Evolutionary conservation across 2,113 vertebrate genomes (phyloP).

Genomic region (Tragelaphus scriptus): DNA sequence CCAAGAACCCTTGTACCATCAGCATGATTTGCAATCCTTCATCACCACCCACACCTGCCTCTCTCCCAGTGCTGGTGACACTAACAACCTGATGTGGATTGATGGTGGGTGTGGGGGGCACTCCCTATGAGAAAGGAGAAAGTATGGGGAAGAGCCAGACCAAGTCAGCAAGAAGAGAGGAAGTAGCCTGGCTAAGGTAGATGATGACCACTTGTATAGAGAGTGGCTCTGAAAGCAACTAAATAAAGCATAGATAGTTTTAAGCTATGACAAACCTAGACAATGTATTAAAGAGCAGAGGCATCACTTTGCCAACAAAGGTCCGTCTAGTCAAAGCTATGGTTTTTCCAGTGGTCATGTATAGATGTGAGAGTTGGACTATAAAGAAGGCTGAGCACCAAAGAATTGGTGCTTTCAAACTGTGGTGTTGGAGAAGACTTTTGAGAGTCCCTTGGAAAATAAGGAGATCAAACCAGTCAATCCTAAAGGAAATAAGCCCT

Average conservation of each 20-base stretch:
- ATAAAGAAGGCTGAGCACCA: background rate
- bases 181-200: background rate
- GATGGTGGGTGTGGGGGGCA: fast-evolving
- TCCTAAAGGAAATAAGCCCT: background rate
- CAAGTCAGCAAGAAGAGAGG: background rate
- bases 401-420: background rate
- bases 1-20: background rate
- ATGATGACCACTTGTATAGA: too few relatives aligned
- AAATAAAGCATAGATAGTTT: background rate
- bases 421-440: background rate
- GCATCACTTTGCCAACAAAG: background rate
- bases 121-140: background rate
- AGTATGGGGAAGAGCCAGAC: background rate
- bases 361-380: background rate
- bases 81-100: background rate
- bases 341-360: background rate
- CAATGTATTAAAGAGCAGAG: background rate
- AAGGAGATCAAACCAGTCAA: background rate
- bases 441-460: background rate
- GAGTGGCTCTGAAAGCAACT: background rate
- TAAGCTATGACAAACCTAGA: background rate
- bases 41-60: background rate
- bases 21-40: background rate
- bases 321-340: background rate
- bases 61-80: background rate